phyloP scores from a whole-genome alignment of 2,888 invertebrate species.

The Drosophila pseudotakahashii region DNA sequence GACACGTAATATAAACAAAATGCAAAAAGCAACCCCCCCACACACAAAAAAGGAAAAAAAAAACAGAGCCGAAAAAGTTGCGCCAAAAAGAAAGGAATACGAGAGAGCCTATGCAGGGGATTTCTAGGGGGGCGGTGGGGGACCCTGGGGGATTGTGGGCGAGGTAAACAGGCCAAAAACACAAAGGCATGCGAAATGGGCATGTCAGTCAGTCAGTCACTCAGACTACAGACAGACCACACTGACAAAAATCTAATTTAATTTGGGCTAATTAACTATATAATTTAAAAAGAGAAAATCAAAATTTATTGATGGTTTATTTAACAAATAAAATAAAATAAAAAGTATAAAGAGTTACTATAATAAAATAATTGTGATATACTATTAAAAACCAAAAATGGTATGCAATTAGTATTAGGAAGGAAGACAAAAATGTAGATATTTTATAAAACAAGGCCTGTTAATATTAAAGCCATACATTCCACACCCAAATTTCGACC shows the following conservation, averaged over 20 bases:
- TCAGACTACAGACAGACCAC: conserved; percentile 33
- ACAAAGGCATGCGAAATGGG: conserved; percentile 64
- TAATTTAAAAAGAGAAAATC: too few species aligned
- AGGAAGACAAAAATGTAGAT: too few species aligned
- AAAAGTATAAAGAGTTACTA: too few species aligned
- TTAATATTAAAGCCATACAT: neutral
- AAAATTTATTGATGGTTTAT: too few species aligned
- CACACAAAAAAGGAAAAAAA: conserved; percentile 10
- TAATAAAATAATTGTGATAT: too few species aligned
- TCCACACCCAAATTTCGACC: neutral
- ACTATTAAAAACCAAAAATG: too few species aligned
- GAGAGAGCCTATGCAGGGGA: conserved; percentile 24
- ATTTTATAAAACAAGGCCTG: too few species aligned
- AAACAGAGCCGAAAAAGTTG: conserved; percentile 15
- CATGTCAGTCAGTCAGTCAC: conserved; percentile 60
- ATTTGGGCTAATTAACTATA: too few species aligned
- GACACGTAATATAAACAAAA: conserved; percentile 79
- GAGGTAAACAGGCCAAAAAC: conserved; percentile 54
- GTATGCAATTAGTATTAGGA: too few species aligned
- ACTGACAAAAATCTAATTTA: conserved; percentile 1
- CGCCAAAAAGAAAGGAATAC: conserved; percentile 54
- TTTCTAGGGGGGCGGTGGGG: conserved; percentile 15
- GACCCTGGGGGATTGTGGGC: conserved; percentile 18
- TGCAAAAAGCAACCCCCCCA: conserved; percentile 48
- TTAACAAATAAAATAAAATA: too few species aligned